Conservation (phyloP, 2,113 vertebrate genomes). For the Gallinago media region DNA sequence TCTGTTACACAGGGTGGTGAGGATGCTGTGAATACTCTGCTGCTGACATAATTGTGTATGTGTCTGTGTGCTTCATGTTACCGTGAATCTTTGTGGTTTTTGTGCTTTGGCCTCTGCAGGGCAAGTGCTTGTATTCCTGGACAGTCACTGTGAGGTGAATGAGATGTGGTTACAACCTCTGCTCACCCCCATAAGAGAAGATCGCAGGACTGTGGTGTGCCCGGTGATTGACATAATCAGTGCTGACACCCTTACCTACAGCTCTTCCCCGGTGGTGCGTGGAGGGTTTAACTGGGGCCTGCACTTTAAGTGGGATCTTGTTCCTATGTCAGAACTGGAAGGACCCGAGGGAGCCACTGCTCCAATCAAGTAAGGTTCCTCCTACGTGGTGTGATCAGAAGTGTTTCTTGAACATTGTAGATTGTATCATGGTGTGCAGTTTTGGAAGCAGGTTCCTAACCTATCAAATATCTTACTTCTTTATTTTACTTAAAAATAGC, state of each 20-base stretch:
- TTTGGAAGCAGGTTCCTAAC: background rate
- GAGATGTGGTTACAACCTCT: slow-evolving; percentile 91
- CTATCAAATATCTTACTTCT: background rate
- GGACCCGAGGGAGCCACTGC: slow-evolving; percentile 81
- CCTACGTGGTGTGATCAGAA: background rate
- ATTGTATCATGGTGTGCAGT: background rate
- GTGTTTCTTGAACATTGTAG: background rate
- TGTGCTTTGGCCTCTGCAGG: slow-evolving; percentile 75
- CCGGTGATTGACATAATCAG: slow-evolving; percentile 98
- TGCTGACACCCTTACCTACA: slow-evolving; percentile 92
- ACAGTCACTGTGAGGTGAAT: slow-evolving; percentile 98
- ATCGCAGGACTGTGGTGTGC: slow-evolving; percentile 88
- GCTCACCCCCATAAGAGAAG: slow-evolving; percentile 80
- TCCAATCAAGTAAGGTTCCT: slow-evolving; percentile 85
- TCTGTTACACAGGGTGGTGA: background rate
- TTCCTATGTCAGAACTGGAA: slow-evolving; percentile 85
- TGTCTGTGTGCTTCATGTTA: background rate
- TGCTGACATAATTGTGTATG: fast-evolving
- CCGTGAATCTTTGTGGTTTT: background rate
- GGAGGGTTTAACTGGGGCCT: slow-evolving; percentile 99
- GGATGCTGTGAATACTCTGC: background rate
- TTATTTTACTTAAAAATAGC: background rate
- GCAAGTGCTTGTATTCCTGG: slow-evolving; percentile 93
- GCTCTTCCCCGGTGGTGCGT: slow-evolving; percentile 91
- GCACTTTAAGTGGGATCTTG: slow-evolving; percentile 98